These are phyloP conservation scores for Aleiodes alternator DNA, from an alignment of 2,888 invertebrate species.

Conservation along the genomic window DNA sequence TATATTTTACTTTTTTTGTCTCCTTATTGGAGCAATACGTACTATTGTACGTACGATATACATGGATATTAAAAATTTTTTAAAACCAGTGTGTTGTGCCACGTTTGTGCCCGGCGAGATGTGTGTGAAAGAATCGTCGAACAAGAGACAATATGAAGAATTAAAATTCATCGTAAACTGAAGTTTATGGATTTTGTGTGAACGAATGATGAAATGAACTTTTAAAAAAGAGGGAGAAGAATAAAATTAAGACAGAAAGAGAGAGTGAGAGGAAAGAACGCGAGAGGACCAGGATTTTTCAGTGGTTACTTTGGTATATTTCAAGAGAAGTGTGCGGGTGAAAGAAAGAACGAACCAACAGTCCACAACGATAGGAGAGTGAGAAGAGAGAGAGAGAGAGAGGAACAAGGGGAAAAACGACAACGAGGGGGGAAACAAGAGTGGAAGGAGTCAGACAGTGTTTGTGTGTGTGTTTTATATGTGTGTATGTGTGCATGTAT, in stretches of 20 bases:
- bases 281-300: slow-evolving; percentile 35
- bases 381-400: slow-evolving; percentile 18
- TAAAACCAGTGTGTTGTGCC: slow-evolving; percentile 1
- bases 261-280: no score
- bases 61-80: slow-evolving; percentile 22
- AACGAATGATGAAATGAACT: slow-evolving; percentile 15
- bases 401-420: slow-evolving; percentile 43
- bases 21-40: not conserved
- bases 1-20: not conserved
- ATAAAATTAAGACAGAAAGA: no score
- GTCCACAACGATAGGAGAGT: slow-evolving; percentile 42
- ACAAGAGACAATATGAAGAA: slow-evolving; percentile 1
- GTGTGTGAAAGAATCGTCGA: slow-evolving; percentile 19
- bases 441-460: slow-evolving; percentile 30
- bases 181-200: slow-evolving; percentile 2
- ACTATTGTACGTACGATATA: slow-evolving; percentile 27
- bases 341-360: slow-evolving; percentile 43
- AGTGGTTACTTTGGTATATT: slow-evolving; percentile 36
- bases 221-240: slow-evolving; percentile 18
- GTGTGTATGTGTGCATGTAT: not conserved
- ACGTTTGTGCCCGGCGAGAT: slow-evolving; percentile 33
- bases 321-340: slow-evolving; percentile 45
- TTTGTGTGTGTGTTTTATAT: not conserved
- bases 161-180: slow-evolving; percentile 21
- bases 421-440: slow-evolving; percentile 27